Base-by-base conservation (phyloP, 2,888 invertebrate species). In the Eledona agricola region DNA sequence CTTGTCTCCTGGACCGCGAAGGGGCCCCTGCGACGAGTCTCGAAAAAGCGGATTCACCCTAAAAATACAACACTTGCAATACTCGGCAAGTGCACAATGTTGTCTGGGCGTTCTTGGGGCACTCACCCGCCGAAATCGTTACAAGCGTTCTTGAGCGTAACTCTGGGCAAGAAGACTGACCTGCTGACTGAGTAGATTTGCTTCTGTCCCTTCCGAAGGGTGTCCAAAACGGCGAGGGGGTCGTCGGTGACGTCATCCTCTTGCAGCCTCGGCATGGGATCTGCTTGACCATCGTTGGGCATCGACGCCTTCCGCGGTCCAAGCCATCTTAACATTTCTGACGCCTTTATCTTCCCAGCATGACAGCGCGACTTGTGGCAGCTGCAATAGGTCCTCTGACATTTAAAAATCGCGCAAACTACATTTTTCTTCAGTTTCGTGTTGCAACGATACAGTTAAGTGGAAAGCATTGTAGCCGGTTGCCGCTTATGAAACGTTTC, bases 151-250 rank as follows among this genome's bases (percentile, higher is more conserved):
- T 64, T 66, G 63, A 70, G 63, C 25, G 64, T 59, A 38, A 72
- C 79, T 1, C 82, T 80, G 0, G 80, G 74, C 31, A 81, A 79
- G 3, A 80, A 79, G n/a, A 82, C 82, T 69, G 79, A 82, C 57
- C 82, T 80, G 55, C 81, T 81, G 34, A 81, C 79, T 5, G 79
- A 79, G 37, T 83, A 82, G 56, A 83, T 81, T 61, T 79, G 79
- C 56, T 79, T 78, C 76, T 78, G 78, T 69, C 57, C 57, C 37
- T 40, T 45, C 42, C 57, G 15, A 45, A 65, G 31, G 37, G 70
- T 56, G 42, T 71, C 67, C 46, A 72, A 66, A 17, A 79, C 80
- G 26, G 80, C 81, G 62, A 83, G 73, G 46, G 83, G 82, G 67
- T 82, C 81, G 51, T 78, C 79, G 61, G 77, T 72, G 34, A 72